Conservation (phyloP, 1,140 invertebrate species). For the Meloidogyne hapla region DNA sequence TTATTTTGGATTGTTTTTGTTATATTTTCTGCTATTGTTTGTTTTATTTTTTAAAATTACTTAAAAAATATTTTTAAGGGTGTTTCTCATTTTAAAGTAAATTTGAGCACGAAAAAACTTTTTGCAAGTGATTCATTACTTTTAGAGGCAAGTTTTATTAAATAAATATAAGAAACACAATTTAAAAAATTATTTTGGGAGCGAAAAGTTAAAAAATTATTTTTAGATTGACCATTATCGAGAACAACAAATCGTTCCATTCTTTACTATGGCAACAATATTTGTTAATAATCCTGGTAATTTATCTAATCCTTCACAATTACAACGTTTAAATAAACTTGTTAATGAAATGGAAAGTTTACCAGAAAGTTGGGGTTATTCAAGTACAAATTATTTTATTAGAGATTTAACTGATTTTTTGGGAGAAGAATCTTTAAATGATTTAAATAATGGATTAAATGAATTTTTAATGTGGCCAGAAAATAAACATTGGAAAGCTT, state of each 20-base stretch:
- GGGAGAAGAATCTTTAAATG: constrained; percentile 28
- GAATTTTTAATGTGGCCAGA: constrained; percentile 58
- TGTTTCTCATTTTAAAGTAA: constrained; percentile 57
- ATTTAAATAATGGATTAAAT: constrained; percentile 22
- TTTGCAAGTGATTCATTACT: constrained; percentile 61
- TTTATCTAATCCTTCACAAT: constrained; percentile 47
- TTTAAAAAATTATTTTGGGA: too few species aligned
- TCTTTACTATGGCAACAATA: constrained; percentile 59
- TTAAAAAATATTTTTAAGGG: constrained; percentile 50
- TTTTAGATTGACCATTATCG: constrained; percentile 53
- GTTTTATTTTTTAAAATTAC: constrained; percentile 8
- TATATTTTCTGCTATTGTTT: constrained; percentile 41
- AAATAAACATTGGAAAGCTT: constrained; percentile 57
- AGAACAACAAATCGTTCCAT: constrained; percentile 55
- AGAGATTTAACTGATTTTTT: constrained; percentile 55
- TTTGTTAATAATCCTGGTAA: constrained; percentile 59
- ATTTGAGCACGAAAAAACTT: constrained; percentile 58
- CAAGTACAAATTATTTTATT: constrained; percentile 52
- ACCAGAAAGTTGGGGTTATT: constrained; percentile 53
- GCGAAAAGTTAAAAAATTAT: too few species aligned
- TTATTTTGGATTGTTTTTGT: constrained; percentile 41
- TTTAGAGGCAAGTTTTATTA: constrained; percentile 35
- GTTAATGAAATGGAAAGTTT: constrained; percentile 53
- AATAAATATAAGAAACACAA: too few species aligned
- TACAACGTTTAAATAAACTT: constrained; percentile 44